phyloP scores from a whole-genome alignment of 2,113 vertebrate species.

The Protobothrops flavoviridis region DNA sequence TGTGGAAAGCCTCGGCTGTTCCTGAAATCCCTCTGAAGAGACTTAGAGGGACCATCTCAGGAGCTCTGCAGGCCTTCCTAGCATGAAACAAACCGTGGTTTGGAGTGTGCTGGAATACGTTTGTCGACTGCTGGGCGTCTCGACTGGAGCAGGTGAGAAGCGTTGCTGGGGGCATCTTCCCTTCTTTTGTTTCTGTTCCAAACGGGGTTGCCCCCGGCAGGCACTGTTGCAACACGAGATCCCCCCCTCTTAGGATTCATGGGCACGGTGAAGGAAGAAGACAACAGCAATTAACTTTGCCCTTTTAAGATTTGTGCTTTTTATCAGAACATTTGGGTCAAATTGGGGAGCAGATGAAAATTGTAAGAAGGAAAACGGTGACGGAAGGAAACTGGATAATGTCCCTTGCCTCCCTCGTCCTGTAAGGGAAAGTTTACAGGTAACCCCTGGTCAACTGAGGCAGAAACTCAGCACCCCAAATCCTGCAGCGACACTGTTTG shows the following conservation, averaged over 20 bases:
- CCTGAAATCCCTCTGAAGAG: background rate
- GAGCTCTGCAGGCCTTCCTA: background rate
- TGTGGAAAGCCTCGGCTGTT: fast-evolving
- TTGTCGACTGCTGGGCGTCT: constrained; percentile 1
- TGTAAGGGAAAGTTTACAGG: background rate
- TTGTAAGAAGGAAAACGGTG: background rate
- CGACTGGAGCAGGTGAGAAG: constrained; percentile 12
- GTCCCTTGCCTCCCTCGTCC: background rate
- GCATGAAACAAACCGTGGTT: background rate
- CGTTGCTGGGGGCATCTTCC: too few species aligned
- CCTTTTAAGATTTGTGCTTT: background rate
- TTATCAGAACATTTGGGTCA: background rate
- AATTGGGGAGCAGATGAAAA: background rate
- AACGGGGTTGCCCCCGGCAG: background rate
- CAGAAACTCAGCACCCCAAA: background rate
- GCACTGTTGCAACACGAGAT: background rate
- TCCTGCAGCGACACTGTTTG: background rate
- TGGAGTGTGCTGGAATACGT: constrained; percentile 2
- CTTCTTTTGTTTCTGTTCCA: background rate
- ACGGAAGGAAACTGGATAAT: background rate
- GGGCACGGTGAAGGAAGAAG: background rate
- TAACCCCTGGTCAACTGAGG: background rate
- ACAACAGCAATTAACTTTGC: background rate
- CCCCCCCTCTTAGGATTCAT: too few species aligned
- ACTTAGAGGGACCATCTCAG: background rate